These are phyloP conservation scores for Panagrolaimus sp. DNA, from an alignment of 1,140 invertebrate genomes.

Conservation along the genomic window DNA sequence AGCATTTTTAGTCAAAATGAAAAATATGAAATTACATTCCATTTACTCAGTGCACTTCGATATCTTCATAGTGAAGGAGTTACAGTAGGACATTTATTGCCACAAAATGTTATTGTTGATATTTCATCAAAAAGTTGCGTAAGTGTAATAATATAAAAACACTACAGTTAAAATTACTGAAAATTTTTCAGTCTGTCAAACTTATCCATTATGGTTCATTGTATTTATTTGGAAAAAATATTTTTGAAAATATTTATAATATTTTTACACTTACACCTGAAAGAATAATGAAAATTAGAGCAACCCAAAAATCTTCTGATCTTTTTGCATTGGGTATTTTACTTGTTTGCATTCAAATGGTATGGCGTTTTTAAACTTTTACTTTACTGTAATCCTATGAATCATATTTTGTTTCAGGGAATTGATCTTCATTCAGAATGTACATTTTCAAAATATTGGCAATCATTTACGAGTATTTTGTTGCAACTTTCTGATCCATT, in stretches of 20 bases:
- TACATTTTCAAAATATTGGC: not conserved
- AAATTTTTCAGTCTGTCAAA: conserved; percentile 4
- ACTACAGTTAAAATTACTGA: too few species aligned
- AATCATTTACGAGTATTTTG: not conserved
- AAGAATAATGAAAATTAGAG: not conserved
- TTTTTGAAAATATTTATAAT: not conserved
- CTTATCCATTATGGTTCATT: conserved; percentile 7
- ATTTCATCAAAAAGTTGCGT: not conserved
- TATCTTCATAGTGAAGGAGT: conserved; percentile 15
- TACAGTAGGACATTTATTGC: conserved; percentile 2
- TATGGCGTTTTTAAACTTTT: too few species aligned
- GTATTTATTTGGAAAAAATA: not conserved
- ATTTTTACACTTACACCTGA: conserved; percentile 8
- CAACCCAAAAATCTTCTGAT: conserved; percentile 8
- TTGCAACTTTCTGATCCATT: not conserved
- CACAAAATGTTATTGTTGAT: conserved; percentile 17
- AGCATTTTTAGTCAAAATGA: not conserved
- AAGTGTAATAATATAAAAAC: too few species aligned
- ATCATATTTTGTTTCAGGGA: not conserved
- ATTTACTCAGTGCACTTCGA: not conserved
- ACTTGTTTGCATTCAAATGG: conserved; percentile 1
- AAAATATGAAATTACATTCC: not conserved
- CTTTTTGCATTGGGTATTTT: conserved; percentile 8
- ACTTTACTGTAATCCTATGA: too few species aligned
- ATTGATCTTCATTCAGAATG: not conserved